phyloP scores from a whole-genome alignment of 2,888 invertebrate genomes.

The Drosophila sordidula region DNA sequence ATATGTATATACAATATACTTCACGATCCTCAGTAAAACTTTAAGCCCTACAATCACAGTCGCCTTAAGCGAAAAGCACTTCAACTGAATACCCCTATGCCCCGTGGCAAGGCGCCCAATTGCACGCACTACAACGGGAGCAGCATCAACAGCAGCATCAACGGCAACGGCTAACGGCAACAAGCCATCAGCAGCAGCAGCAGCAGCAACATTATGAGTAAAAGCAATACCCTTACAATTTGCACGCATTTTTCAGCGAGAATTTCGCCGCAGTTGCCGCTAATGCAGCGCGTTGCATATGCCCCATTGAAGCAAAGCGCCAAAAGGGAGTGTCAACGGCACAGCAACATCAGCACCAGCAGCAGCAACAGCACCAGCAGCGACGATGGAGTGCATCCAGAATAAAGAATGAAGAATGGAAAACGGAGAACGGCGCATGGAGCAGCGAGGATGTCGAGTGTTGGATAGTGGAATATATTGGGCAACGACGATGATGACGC shows the following conservation, averaged over 20 bases:
- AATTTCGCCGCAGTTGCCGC: constrained; percentile 52
- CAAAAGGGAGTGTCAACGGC: constrained; percentile 74
- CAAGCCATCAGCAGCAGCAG: constrained; percentile 30
- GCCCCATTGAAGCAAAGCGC: constrained; percentile 68
- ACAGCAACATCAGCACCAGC: constrained; percentile 16
- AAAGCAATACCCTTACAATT: constrained; percentile 53
- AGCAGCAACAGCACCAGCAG: constrained; percentile 16
- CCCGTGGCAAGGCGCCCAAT: constrained; percentile 16
- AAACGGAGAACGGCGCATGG: constrained; percentile 17
- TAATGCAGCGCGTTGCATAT: constrained; percentile 66
- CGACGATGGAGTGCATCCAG: constrained; percentile 14
- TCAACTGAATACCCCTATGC: constrained; percentile 27
- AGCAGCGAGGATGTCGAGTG: constrained; percentile 16
- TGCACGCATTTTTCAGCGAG: constrained; percentile 68
- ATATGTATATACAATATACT: neutral
- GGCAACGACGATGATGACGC: constrained; percentile 36
- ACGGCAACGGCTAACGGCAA: constrained; percentile 15
- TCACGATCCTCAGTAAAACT: no score
- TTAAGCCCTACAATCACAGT: neutral
- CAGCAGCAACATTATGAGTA: constrained; percentile 28
- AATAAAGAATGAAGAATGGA: constrained; percentile 18
- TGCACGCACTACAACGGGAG: constrained; percentile 24
- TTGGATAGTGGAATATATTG: constrained; percentile 28
- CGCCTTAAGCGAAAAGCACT: neutral
- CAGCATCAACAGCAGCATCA: constrained; percentile 11